Evolutionary conservation across 2,888 invertebrate genomes (phyloP).

Genomic region (Tetrapedia diversipes): DNA sequence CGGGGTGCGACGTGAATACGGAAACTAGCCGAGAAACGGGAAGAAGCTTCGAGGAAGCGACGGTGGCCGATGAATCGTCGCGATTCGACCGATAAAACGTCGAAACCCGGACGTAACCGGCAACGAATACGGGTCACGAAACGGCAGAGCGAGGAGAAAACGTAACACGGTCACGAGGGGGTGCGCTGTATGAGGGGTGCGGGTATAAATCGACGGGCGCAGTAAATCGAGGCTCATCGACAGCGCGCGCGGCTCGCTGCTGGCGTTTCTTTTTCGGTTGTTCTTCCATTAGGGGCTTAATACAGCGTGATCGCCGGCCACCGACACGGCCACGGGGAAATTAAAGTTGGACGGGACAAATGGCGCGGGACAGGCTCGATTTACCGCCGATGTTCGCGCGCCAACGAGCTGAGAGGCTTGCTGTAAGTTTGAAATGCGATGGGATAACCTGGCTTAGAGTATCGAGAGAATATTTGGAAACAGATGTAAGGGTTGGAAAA

Average conservation of each 20-base stretch:
- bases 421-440: not conserved
- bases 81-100: conserved; percentile 53
- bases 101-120: conserved; percentile 45
- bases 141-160: too few relatives aligned
- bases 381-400: not conserved
- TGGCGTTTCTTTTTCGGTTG: conserved; percentile 47
- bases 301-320: conserved; percentile 48
- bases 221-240: conserved; percentile 63
- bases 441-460: too few relatives aligned
- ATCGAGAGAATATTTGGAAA: too few relatives aligned
- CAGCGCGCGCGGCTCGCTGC: conserved; percentile 32
- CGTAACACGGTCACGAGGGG: too few relatives aligned
- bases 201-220: conserved; percentile 58
- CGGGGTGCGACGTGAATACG: conserved; percentile 34
- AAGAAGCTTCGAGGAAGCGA: conserved; percentile 36
- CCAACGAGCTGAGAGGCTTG: not conserved
- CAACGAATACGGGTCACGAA: not conserved
- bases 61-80: not conserved
- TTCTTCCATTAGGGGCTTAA: conserved; percentile 52
- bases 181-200: not conserved
- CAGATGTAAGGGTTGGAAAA: too few relatives aligned
- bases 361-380: conserved; percentile 26
- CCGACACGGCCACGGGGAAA: conserved; percentile 38
- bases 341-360: conserved; percentile 57
- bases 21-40: not conserved